These are phyloP conservation scores for Abramis brama DNA, from an alignment of 2,113 vertebrate genomes.

Conservation along the genomic window DNA sequence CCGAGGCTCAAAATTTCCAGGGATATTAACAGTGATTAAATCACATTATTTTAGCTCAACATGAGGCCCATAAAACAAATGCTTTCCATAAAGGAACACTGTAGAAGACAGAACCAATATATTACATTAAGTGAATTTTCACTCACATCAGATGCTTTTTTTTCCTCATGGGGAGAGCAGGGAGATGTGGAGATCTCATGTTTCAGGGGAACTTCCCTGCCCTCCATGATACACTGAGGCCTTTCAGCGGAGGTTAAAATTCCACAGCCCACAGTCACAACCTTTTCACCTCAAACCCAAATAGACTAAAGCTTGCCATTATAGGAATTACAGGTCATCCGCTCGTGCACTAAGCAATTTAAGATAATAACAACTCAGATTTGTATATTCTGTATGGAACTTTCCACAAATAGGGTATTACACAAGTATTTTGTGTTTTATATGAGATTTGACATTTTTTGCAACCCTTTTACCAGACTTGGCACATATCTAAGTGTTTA, in stretches of 20 bases:
- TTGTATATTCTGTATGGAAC: not conserved
- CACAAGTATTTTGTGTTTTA: no score
- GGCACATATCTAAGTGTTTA: not conserved
- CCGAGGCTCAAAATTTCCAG: not conserved
- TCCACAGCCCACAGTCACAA: conserved; percentile 39
- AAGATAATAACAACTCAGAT: conserved; percentile 25
- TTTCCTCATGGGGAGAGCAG: not conserved
- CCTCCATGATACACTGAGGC: conserved; percentile 36
- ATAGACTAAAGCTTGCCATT: conserved; percentile 32
- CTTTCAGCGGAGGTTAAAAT: conserved; percentile 41
- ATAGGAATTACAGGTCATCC: conserved; percentile 4
- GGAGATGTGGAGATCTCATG: conserved; percentile 29
- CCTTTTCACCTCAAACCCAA: conserved; percentile 30
- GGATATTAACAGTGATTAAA: conserved; percentile 29
- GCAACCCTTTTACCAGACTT: no score
- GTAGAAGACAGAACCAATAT: conserved; percentile 1
- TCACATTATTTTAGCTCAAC: not conserved
- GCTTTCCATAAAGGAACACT: conserved; percentile 22
- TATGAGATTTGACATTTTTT: no score
- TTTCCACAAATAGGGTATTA: not conserved
- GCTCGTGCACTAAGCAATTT: conserved; percentile 15
- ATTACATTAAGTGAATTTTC: not conserved
- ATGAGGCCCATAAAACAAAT: conserved; percentile 10
- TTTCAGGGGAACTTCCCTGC: conserved; percentile 62
- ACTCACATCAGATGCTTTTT: not conserved